Evolutionary conservation across 2,113 vertebrate genomes (phyloP), one percentile per base, ranked within the genome.

Genomic region (Stegastes partitus): DNA sequence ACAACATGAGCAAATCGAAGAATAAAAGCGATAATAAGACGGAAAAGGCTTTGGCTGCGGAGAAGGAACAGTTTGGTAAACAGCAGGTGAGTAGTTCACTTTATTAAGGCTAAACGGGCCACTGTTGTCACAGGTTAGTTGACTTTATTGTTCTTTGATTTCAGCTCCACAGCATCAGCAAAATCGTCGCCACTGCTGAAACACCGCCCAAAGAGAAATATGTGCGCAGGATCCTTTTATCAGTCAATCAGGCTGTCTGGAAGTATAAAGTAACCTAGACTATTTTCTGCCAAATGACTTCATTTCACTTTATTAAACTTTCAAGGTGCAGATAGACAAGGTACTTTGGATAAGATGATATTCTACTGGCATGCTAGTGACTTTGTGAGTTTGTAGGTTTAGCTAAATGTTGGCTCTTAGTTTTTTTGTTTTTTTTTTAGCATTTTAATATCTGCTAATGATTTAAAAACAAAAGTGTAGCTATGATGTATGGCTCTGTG

Each of bases 201-300:
- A 94, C 95, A 5, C 96, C 98, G 5, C 95, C 96, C 64, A 99
- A 99, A 93, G 96, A 97, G 90, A 99, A 98, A 87, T 97, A 99
- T 34, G 96, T 96, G 85, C 97, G 98, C 94, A 97, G 97, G 99
- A 99, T 99, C 98, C 96, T 96, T 42, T 86, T 6, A 51, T n/a
- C 9, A 10, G 34, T 19, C 7, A 37, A 42, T 12, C 8, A 11
- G 9, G 9, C 11, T 28, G 5, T 34, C 5, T 61, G 3, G 3
- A 45, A 47, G 50, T 34, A 22, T 10, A 57, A 63, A 45, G n/a
- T 10, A n/a, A 47, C 18, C 45, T 47, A 18, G 5, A 47, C 25
- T n/a, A 7, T 34, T 34, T 34, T 34, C 8, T 34, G 9, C 8
- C 31, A 34, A 34, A 9, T 34, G 2, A 31, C 28, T 31, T 31